Percentiles rank a stretch among this genome's conserved stretches.
These are phyloP conservation scores for Plumapathes pennacea DNA, from an alignment of 92 coral and sea anemone species.

Conservation along the genomic window DNA sequence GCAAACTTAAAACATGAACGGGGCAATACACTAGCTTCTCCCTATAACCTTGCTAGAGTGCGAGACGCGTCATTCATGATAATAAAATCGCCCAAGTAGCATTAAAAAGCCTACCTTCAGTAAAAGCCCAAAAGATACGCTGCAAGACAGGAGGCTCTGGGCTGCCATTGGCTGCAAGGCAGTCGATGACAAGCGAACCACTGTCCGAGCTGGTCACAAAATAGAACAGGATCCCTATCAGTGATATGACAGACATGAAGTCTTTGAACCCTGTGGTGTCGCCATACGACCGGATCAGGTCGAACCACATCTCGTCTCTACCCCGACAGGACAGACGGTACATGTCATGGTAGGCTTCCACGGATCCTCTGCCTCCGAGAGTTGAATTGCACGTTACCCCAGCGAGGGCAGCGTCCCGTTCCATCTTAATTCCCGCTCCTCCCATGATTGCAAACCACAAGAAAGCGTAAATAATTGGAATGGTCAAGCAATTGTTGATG, in stretches of 20 bases:
- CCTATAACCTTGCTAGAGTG: too few species aligned
- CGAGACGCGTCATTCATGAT: too few species aligned
- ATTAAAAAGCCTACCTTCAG: too few species aligned
- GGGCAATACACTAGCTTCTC: too few species aligned
- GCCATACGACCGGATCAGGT: constrained; percentile 64
- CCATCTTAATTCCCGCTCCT: constrained; percentile 82
- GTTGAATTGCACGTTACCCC: constrained; percentile 67
- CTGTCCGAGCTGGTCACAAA: constrained; percentile 94
- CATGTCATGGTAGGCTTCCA: constrained; percentile 46
- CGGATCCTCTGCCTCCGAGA: constrained; percentile 53
- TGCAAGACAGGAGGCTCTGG: constrained; percentile 88
- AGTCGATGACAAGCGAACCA: constrained; percentile 90
- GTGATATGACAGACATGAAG: constrained; percentile 66
- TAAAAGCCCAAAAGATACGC: constrained; percentile 91
- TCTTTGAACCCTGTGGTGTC: constrained; percentile 43
- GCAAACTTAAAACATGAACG: too few species aligned
- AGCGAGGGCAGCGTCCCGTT: constrained; percentile 69
- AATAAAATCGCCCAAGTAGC: too few species aligned
- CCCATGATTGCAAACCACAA: constrained; percentile 91
- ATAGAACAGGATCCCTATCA: constrained; percentile 73
- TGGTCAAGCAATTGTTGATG: constrained; percentile 77
- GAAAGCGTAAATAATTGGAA: constrained; percentile 68
- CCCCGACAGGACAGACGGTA: constrained; percentile 82
- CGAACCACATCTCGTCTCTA: constrained; percentile 70
- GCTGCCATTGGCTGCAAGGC: constrained; percentile 87